A percentile compares a stretch with the other conserved stretches of the same genome.
These are phyloP conservation scores for Linnaemya tessellans DNA, from an alignment of 2,888 invertebrate species.

Conservation along the genomic window DNA sequence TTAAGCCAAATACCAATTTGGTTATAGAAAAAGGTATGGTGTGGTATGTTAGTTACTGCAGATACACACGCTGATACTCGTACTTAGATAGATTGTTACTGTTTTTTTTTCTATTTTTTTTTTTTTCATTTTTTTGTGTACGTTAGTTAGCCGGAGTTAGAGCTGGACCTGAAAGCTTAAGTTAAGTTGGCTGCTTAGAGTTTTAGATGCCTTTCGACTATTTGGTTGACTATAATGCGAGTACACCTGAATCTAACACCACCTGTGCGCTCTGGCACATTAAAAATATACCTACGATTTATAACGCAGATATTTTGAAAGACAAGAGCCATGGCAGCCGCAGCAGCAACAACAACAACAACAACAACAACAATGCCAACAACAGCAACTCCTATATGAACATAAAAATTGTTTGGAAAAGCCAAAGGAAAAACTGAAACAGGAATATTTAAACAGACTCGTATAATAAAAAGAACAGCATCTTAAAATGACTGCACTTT, in stretches of 20 bases:
- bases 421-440: conserved; percentile 50
- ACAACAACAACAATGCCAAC: background rate
- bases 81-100: conserved; percentile 44
- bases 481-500: conserved; percentile 61
- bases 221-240: conserved; percentile 63
- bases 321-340: conserved; percentile 12
- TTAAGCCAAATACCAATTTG: conserved; percentile 70
- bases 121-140: conserved; percentile 27
- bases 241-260: conserved; percentile 72
- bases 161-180: conserved; percentile 38
- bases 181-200: conserved; percentile 41
- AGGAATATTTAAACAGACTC: conserved; percentile 70
- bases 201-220: conserved; percentile 28
- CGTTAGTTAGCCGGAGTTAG: conserved; percentile 34
- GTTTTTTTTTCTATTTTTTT: conserved; percentile 26
- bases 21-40: conserved; percentile 69
- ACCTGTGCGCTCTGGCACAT: conserved; percentile 71
- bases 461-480: conserved; percentile 45
- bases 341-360: conserved; percentile 6
- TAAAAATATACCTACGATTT: conserved; percentile 70
- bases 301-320: conserved; percentile 69
- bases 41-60: conserved; percentile 39
- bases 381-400: conserved; percentile 12
- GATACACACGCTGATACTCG: conserved; percentile 29
- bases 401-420: conserved; percentile 50